A percentile compares a stretch with the other conserved stretches of the same genome.
These are phyloP conservation scores for Luffia ferchaultella DNA, from an alignment of 2,888 invertebrate genomes.

Conservation along the genomic window DNA sequence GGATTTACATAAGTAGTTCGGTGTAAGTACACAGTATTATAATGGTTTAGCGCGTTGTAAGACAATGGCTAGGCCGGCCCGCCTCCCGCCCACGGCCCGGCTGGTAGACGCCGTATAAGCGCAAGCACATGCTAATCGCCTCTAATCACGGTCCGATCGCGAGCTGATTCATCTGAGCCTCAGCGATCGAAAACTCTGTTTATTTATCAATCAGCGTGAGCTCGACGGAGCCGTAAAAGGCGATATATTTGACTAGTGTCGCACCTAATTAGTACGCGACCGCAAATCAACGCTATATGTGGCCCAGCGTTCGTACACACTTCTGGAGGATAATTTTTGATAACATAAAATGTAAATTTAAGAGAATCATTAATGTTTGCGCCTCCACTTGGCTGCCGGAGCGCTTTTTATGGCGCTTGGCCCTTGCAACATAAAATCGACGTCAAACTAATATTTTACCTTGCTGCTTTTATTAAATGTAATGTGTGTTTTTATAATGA, in stretches of 20 bases:
- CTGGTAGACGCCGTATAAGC: conserved; percentile 19
- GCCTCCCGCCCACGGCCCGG: conserved; percentile 54
- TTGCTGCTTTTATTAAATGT: background rate
- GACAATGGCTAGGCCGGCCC: conserved; percentile 46
- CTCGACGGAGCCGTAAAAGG: conserved; percentile 53
- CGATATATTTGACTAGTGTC: conserved; percentile 59
- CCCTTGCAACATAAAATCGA: background rate
- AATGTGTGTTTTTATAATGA: background rate
- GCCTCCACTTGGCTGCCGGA: conserved; percentile 30
- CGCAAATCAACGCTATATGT: conserved; percentile 56
- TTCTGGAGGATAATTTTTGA: conserved; percentile 47
- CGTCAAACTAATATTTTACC: background rate
- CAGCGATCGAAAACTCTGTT: conserved; percentile 46
- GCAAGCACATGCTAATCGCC: conserved; percentile 54
- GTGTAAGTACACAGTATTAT: conserved; percentile 44
- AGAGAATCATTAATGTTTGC: conserved; percentile 57
- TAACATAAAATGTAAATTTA: conserved; percentile 50
- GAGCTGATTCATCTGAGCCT: conserved; percentile 54
- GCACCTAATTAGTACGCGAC: conserved; percentile 55
- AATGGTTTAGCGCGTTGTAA: conserved; percentile 55
- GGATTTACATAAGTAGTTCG: conserved; percentile 60
- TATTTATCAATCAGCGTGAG: conserved; percentile 59
- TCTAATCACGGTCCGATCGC: conserved; percentile 58
- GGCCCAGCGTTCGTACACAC: conserved; percentile 45
- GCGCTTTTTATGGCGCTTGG: conserved; percentile 3